Evolutionary conservation across 2,113 vertebrate species (phyloP).

Genomic region (Lota lota): DNA sequence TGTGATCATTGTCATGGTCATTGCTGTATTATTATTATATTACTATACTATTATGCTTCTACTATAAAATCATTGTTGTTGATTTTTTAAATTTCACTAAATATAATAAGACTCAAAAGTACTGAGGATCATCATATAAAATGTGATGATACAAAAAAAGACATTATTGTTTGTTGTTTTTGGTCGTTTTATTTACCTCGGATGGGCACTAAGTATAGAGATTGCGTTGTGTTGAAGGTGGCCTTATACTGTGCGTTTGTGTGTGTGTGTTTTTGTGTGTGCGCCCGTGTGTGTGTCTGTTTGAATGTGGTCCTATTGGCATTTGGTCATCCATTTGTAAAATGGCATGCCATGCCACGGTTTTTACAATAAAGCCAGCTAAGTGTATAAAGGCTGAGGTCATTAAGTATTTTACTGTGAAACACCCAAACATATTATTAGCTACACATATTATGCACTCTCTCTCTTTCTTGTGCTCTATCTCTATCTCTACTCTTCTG

Average conservation of each 20-base stretch:
- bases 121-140: too few relatives aligned
- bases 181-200: too few relatives aligned
- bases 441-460: constrained; percentile 30
- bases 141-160: too few relatives aligned
- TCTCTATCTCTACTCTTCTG: background rate
- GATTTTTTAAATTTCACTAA: too few relatives aligned
- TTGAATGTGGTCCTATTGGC: constrained; percentile 17
- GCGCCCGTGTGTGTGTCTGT: constrained; percentile 11
- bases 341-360: constrained; percentile 45
- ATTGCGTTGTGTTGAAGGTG: too few relatives aligned
- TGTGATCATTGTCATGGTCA: too few relatives aligned
- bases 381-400: constrained; percentile 89
- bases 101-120: too few relatives aligned
- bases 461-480: background rate
- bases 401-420: constrained; percentile 86
- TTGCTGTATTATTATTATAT: too few relatives aligned
- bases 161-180: too few relatives aligned
- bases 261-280: constrained; percentile 8
- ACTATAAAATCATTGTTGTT: too few relatives aligned
- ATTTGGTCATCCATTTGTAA: constrained; percentile 16
- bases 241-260: constrained; percentile 32
- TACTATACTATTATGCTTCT: too few relatives aligned
- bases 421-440: constrained; percentile 78
- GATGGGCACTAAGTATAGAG: too few relatives aligned
- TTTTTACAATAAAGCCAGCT: constrained; percentile 83